Conservation (phyloP, 1,140 invertebrate species). For the Habropoda laboriosa region DNA sequence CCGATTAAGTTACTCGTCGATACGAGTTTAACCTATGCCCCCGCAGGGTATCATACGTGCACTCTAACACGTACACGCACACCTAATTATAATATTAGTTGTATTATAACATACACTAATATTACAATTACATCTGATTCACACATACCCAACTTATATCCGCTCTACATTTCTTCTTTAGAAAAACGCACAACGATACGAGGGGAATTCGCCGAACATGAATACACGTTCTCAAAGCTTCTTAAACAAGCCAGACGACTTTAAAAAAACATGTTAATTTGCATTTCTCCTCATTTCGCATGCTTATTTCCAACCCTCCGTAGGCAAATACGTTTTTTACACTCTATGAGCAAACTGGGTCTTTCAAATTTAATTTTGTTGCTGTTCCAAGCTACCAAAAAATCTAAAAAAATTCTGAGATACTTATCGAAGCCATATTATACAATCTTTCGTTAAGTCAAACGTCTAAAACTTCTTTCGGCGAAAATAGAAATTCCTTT, state of each 20-base stretch:
- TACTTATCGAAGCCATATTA: no score
- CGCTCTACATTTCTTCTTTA: slow-evolving; percentile 19
- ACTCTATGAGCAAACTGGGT: no score
- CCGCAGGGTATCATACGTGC: background rate
- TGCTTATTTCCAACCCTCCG: no score
- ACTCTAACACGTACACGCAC: background rate
- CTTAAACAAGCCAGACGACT: background rate
- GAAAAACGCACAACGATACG: background rate
- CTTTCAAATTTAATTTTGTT: no score
- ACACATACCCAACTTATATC: background rate
- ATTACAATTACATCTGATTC: slow-evolving; percentile 34
- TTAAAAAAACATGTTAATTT: no score
- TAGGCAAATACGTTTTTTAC: no score
- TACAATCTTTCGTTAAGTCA: no score
- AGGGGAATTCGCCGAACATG: slow-evolving; percentile 1
- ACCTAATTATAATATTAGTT: background rate
- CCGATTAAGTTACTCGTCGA: background rate
- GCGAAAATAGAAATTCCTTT: no score
- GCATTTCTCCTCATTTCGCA: no score
- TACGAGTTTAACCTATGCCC: background rate
- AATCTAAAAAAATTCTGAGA: no score
- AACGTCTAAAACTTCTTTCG: no score
- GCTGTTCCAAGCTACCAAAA: no score
- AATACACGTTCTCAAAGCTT: slow-evolving; percentile 5
- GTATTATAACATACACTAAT: slow-evolving; percentile 11